These are phyloP conservation scores for Emmelina monodactyla DNA, from an alignment of 2,888 invertebrate genomes.

Conservation along the genomic window DNA sequence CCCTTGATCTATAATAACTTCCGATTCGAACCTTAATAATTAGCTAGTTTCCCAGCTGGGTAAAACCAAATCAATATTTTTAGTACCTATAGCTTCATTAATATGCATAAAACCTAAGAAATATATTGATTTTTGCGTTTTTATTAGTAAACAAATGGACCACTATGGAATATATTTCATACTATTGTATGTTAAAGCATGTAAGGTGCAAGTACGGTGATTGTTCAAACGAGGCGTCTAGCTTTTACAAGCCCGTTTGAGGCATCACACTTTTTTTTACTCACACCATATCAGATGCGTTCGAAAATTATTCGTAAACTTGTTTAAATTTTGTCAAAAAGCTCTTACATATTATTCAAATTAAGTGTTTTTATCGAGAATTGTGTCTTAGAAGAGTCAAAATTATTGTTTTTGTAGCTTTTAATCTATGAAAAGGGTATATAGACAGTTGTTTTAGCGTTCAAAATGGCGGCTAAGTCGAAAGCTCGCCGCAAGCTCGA, in stretches of 20 bases:
- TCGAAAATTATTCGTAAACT: slow-evolving; percentile 11
- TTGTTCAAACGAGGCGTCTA: not conserved
- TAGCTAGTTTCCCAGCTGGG: too few relatives aligned
- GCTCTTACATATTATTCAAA: not conserved
- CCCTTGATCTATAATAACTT: too few relatives aligned
- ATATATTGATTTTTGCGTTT: too few relatives aligned
- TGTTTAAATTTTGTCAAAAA: slow-evolving; percentile 18
- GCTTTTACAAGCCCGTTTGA: slow-evolving; percentile 13
- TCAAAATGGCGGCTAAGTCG: slow-evolving; percentile 17
- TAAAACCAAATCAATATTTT: too few relatives aligned
- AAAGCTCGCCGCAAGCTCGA: slow-evolving; percentile 37
- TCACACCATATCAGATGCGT: slow-evolving; percentile 23
- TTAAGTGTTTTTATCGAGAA: not conserved
- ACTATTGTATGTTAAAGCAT: not conserved
- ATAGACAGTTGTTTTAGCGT: not conserved
- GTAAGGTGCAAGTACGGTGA: not conserved
- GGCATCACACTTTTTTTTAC: slow-evolving; percentile 20
- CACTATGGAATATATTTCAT: too few relatives aligned
- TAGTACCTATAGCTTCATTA: too few relatives aligned
- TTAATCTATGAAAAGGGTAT: not conserved
- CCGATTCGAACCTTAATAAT: too few relatives aligned
- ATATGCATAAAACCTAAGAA: too few relatives aligned
- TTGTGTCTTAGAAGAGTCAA: not conserved
- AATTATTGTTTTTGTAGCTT: not conserved
- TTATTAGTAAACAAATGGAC: too few relatives aligned